These are phyloP conservation scores for Australoheros facetus DNA, from an alignment of 2,797 vertebrate species.

Conservation along the genomic window DNA sequence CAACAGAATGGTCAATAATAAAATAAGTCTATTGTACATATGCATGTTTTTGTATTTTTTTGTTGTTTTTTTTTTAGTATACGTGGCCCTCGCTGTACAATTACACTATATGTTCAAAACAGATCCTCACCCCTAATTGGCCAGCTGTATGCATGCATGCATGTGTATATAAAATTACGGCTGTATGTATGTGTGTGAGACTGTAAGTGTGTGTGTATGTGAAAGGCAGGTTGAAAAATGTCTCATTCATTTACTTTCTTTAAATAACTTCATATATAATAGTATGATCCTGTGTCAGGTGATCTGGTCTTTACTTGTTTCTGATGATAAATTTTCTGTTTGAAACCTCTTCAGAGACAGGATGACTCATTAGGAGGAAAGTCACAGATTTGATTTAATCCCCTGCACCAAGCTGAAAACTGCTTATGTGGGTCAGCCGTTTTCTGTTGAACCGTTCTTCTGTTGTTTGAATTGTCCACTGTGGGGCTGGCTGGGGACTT, in stretches of 20 bases:
- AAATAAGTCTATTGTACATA: constrained; percentile 75
- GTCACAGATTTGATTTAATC: constrained; percentile 15
- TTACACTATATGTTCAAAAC: constrained; percentile 44
- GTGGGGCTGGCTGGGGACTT: neutral
- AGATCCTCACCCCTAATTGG: constrained; percentile 39
- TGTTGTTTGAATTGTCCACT: constrained; percentile 56
- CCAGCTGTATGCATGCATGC: constrained; percentile 51
- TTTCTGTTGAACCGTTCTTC: constrained; percentile 14
- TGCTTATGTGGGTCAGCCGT: constrained; percentile 43
- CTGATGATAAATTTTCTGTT: neutral
- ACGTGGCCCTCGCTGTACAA: constrained; percentile 51
- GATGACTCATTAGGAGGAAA: neutral
- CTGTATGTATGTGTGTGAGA: constrained; percentile 45
- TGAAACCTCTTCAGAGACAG: neutral
- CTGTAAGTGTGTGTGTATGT: constrained; percentile 19
- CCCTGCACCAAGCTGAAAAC: neutral
- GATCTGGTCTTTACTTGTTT: neutral
- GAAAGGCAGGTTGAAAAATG: constrained; percentile 33
- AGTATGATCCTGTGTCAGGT: neutral
- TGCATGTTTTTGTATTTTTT: constrained; percentile 58
- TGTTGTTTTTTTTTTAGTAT: constrained; percentile 28
- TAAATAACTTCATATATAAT: constrained; percentile 20
- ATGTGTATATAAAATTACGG: constrained; percentile 11
- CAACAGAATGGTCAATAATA: constrained; percentile 52
- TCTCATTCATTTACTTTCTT: constrained; percentile 39